phyloP scores from a whole-genome alignment of 1,140 invertebrate genomes.

The Chelonus insularis region DNA sequence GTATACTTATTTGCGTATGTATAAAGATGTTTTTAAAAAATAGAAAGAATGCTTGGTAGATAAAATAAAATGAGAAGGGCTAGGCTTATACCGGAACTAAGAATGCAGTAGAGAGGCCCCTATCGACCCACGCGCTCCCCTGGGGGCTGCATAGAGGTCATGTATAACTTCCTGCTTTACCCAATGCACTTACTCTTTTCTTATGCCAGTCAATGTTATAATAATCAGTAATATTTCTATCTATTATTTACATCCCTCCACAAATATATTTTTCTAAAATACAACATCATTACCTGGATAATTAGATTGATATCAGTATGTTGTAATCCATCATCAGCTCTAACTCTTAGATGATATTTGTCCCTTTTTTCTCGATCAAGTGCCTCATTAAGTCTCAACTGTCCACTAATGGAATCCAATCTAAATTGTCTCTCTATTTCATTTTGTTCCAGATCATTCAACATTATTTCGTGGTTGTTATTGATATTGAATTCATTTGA shows the following conservation, averaged over 20 bases:
- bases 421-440: slow-evolving; percentile 66
- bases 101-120: slow-evolving; percentile 24
- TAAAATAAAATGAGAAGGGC: slow-evolving; percentile 29
- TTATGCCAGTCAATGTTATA: slow-evolving; percentile 19
- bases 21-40: not conserved
- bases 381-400: slow-evolving; percentile 72
- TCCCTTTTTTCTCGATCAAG: slow-evolving; percentile 84
- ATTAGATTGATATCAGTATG: slow-evolving; percentile 74
- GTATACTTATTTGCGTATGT: no score
- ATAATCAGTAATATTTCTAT: slow-evolving; percentile 18
- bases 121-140: slow-evolving; percentile 40
- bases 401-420: slow-evolving; percentile 71
- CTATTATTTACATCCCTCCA: no score
- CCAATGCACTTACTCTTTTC: slow-evolving; percentile 15
- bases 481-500: slow-evolving; percentile 5
- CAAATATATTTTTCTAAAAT: no score
- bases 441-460: slow-evolving; percentile 59
- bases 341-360: slow-evolving; percentile 76
- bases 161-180: slow-evolving; percentile 45
- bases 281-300: slow-evolving; percentile 79
- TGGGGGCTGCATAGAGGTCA: slow-evolving; percentile 43
- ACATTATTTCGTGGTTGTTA: not conserved
- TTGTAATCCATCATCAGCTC: slow-evolving; percentile 87
- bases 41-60: not conserved
- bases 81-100: slow-evolving; percentile 20